phyloP scores from a whole-genome alignment of 1,140 invertebrate species.

The Drosophila tani region DNA sequence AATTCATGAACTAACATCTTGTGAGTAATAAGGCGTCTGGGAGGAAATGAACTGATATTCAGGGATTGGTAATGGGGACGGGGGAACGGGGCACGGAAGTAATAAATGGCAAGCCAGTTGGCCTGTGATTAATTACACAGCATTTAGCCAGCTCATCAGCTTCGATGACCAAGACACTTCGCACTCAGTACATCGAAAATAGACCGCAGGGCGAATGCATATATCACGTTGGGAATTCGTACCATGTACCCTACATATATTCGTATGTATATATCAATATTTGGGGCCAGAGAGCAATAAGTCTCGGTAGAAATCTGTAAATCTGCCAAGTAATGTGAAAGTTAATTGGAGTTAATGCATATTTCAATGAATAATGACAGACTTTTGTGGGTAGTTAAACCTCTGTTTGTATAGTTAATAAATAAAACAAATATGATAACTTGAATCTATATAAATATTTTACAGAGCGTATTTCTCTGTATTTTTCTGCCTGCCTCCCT shows the following conservation, averaged over 20 bases:
- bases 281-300: background rate
- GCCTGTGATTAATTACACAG: slow-evolving; percentile 47
- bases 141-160: slow-evolving; percentile 54
- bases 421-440: too few relatives aligned
- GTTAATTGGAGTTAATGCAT: slow-evolving; percentile 11
- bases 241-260: background rate
- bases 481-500: too few relatives aligned
- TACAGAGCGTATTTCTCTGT: too few relatives aligned
- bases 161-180: slow-evolving; percentile 40
- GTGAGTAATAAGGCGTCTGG: slow-evolving; percentile 53
- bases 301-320: slow-evolving; percentile 9
- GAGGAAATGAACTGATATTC: slow-evolving; percentile 15
- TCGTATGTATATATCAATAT: background rate
- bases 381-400: too few relatives aligned
- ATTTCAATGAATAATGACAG: background rate
- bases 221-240: slow-evolving; percentile 26
- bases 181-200: slow-evolving; percentile 16
- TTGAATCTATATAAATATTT: too few relatives aligned
- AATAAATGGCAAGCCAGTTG: slow-evolving; percentile 44
- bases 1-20: slow-evolving; percentile 55
- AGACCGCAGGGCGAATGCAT: slow-evolving; percentile 24
- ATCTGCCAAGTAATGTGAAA: slow-evolving; percentile 14
- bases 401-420: too few relatives aligned
- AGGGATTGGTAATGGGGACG: background rate
- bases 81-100: background rate